These are phyloP conservation scores for Nomada flava DNA, from an alignment of 2,888 invertebrate species.

Conservation along the genomic window DNA sequence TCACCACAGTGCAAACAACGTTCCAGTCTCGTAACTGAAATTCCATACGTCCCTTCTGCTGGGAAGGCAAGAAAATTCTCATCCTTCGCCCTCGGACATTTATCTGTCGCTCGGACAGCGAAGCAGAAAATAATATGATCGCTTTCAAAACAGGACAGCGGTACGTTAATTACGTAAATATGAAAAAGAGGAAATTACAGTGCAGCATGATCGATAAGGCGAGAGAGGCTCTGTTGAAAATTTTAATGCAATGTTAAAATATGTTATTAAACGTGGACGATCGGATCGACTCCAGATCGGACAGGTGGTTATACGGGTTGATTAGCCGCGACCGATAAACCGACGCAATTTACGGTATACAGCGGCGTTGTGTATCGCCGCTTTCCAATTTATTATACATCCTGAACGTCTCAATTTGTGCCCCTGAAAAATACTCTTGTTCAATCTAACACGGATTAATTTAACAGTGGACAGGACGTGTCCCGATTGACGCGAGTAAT, in stretches of 20 bases:
- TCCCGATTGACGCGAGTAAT: constrained; percentile 7
- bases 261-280: constrained; percentile 41
- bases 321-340: constrained; percentile 48
- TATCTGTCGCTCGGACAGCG: neutral
- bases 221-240: constrained; percentile 4
- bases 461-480: constrained; percentile 2
- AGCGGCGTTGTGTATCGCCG: constrained; percentile 11
- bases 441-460: constrained; percentile 29
- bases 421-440: constrained; percentile 9
- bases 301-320: constrained; percentile 39
- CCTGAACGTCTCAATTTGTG: constrained; percentile 46
- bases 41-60: constrained; percentile 2
- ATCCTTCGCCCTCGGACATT: neutral
- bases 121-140: constrained; percentile 6
- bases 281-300: constrained; percentile 19
- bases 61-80: neutral
- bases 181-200: constrained; percentile 37
- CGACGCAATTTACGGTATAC: constrained; percentile 42
- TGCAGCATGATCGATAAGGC: constrained; percentile 40
- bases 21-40: neutral
- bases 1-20: constrained; percentile 11
- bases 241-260: constrained; percentile 49
- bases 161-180: constrained; percentile 27
- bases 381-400: constrained; percentile 31
- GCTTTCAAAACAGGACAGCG: constrained; percentile 10